Conservation (phyloP, 1,140 invertebrate species). For the Lucilia sericata region DNA sequence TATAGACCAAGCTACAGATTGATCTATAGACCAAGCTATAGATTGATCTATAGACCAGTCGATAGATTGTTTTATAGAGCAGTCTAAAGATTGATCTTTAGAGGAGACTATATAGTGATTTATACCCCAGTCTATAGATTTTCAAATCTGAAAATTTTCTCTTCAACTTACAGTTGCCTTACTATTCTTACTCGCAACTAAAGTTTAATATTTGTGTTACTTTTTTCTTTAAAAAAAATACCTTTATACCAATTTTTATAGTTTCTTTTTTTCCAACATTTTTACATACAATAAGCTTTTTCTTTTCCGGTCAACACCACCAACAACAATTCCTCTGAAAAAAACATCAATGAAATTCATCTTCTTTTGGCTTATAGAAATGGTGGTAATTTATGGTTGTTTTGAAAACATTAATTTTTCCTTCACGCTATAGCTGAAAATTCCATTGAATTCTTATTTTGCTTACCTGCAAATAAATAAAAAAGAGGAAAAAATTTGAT, state of each 20-base stretch:
- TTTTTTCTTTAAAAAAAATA: background rate
- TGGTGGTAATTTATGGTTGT: constrained; percentile 7
- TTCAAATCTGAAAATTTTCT: too few species aligned
- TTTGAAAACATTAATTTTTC: constrained; percentile 1
- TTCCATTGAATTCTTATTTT: background rate
- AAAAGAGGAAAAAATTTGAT: background rate
- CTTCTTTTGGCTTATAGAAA: background rate
- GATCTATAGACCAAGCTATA: too few species aligned
- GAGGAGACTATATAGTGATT: too few species aligned
- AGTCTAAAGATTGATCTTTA: too few species aligned
- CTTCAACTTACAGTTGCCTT: background rate
- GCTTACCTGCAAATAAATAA: constrained; percentile 5
- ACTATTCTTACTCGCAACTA: background rate
- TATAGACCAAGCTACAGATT: too few species aligned
- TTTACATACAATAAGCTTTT: background rate
- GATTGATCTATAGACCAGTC: too few species aligned
- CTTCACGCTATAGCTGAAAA: background rate
- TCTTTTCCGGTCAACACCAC: background rate
- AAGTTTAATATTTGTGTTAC: background rate
- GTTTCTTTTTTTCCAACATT: background rate
- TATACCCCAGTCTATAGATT: too few species aligned
- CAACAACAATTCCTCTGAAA: too few species aligned
- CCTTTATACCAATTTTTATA: too few species aligned
- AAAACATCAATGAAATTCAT: background rate
- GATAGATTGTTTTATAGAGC: too few species aligned